phyloP scores from a whole-genome alignment of 2,888 invertebrate genomes.

The Apotomis capreana region DNA sequence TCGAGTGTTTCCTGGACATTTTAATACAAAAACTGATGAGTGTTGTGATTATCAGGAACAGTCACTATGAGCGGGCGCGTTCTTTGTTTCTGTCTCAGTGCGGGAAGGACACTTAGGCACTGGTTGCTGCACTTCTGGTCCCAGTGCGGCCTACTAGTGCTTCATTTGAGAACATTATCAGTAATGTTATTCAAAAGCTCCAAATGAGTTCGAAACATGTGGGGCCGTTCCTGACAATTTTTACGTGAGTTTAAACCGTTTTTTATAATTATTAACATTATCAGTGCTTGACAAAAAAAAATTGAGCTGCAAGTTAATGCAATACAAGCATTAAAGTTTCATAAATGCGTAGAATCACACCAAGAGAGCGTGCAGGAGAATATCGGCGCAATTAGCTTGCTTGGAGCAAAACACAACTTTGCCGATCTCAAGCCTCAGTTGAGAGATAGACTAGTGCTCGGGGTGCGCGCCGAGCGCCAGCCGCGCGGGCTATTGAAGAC shows the following conservation, averaged over 20 bases:
- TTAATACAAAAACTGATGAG: slow-evolving; percentile 1
- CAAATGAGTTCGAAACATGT: too few species aligned
- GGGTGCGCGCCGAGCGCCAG: slow-evolving; percentile 6
- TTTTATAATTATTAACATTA: too few species aligned
- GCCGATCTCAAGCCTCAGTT: slow-evolving; percentile 11
- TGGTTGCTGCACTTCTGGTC: background rate
- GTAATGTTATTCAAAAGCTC: too few species aligned
- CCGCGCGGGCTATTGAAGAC: background rate
- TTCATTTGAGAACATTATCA: background rate
- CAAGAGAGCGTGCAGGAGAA: slow-evolving; percentile 12
- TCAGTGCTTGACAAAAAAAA: background rate
- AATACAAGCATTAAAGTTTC: slow-evolving; percentile 18
- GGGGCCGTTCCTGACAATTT: too few species aligned
- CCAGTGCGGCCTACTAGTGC: background rate
- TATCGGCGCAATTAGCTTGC: background rate
- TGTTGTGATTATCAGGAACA: slow-evolving; percentile 26
- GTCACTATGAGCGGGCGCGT: background rate
- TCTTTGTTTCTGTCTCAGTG: background rate
- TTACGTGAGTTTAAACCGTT: too few species aligned
- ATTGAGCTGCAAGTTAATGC: background rate
- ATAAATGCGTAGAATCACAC: background rate
- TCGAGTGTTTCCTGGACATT: background rate
- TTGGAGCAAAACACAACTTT: slow-evolving; percentile 7
- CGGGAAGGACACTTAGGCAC: background rate
- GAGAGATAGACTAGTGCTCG: slow-evolving; percentile 16